Evolutionary conservation across 2,113 vertebrate genomes (phyloP).

Genomic region (Indri indri): DNA sequence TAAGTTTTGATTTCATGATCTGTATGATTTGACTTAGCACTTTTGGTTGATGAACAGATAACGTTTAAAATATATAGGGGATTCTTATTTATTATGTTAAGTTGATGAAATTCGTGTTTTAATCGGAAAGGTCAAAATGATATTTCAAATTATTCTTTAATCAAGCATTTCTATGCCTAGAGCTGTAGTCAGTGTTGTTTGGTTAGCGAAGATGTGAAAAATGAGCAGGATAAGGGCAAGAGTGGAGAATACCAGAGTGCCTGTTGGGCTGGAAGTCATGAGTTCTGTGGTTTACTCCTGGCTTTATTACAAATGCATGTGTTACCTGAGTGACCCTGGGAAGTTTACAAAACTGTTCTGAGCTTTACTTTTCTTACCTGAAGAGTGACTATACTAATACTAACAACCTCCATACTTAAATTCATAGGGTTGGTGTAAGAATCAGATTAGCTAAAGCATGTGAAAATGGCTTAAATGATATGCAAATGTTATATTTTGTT

Average conservation of each 20-base stretch:
- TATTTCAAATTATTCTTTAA: constrained; percentile 30
- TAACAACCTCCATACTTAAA: not conserved
- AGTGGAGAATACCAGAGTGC: not conserved
- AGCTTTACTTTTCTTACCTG: not conserved
- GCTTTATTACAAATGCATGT: not conserved
- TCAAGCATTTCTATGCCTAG: not conserved
- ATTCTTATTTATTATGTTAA: constrained; percentile 10
- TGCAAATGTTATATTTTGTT: not conserved
- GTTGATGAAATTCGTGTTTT: constrained; percentile 25
- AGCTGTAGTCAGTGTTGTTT: not conserved
- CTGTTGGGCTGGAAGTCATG: not conserved
- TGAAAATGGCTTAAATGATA: not conserved
- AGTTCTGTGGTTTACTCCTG: not conserved
- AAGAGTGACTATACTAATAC: not conserved
- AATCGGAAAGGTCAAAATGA: not conserved
- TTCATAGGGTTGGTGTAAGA: not conserved
- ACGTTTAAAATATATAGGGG: not conserved
- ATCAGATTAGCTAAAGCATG: not conserved
- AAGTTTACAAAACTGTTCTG: not conserved
- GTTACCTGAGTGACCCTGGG: not conserved
- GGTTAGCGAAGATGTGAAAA: not conserved
- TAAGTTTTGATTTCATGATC: not conserved
- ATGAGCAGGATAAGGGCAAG: not conserved
- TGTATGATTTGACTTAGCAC: constrained; percentile 14
- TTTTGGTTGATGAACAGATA: not conserved